Evolutionary conservation across 2,888 invertebrate species (phyloP).

Genomic region (Eupithecia pulchellata): DNA sequence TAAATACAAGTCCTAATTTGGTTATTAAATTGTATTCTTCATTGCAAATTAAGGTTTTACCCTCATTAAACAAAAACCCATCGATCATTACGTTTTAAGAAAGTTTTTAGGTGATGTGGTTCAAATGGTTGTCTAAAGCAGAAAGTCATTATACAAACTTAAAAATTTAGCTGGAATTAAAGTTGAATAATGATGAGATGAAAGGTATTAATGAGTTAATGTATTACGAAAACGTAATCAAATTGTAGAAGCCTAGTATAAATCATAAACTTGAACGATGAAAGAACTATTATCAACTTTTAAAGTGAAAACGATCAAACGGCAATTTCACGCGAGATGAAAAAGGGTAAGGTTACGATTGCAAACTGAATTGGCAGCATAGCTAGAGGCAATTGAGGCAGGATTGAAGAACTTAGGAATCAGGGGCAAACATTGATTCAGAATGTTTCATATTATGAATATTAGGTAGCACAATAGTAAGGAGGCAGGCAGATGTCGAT

Average conservation of each 20-base stretch:
- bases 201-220: too few species aligned
- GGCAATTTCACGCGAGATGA: constrained; percentile 62
- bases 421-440: constrained; percentile 2
- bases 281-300: constrained; percentile 17
- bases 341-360: constrained; percentile 62
- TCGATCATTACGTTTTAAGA: not conserved
- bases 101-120: not conserved
- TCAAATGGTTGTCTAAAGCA: not conserved
- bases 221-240: not conserved
- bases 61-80: too few species aligned
- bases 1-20: too few species aligned
- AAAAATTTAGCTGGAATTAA: not conserved
- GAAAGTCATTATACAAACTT: not conserved
- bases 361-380: constrained; percentile 46
- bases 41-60: too few species aligned
- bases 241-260: not conserved
- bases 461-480: not conserved
- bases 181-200: too few species aligned
- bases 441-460: not conserved
- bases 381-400: constrained; percentile 11
- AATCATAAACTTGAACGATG: constrained; percentile 10
- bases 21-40: too few species aligned
- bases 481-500: not conserved
- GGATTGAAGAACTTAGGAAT: not conserved
- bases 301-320: constrained; percentile 41